These are phyloP conservation scores for Orchesellides sinensis DNA, from an alignment of 2,888 invertebrate species.

Conservation along the genomic window DNA sequence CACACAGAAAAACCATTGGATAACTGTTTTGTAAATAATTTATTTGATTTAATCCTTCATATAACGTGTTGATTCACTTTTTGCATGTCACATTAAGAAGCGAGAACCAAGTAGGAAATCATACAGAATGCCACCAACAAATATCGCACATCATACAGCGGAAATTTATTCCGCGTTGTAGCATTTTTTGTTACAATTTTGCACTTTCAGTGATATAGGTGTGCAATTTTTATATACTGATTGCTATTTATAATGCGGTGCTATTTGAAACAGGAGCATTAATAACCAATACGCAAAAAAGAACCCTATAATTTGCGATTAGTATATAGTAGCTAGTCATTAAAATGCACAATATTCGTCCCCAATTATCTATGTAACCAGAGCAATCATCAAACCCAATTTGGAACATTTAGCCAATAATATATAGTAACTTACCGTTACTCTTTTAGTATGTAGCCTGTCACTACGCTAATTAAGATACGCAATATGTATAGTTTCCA, in stretches of 20 bases:
- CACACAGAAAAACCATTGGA: conserved; percentile 27
- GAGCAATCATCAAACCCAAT: neutral
- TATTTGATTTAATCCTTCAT: conserved; percentile 47
- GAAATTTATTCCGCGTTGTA: neutral
- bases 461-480: neutral
- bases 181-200: neutral
- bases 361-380: neutral
- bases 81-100: neutral
- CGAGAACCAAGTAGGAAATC: neutral
- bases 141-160: neutral
- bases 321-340: neutral
- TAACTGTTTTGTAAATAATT: conserved; percentile 43
- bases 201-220: too few relatives aligned
- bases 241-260: too few relatives aligned
- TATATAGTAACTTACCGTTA: neutral
- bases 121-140: neutral
- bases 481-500: conserved; percentile 2
- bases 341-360: neutral
- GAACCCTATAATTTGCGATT: neutral
- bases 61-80: conserved; percentile 13
- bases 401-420: neutral
- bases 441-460: neutral
- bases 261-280: too few relatives aligned
- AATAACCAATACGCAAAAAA: neutral
- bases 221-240: too few relatives aligned